A percentile compares a stretch with the other conserved stretches of the same genome.
Conservation (phyloP, 2,888 invertebrate species). For the Habrosyne pyritoides region DNA sequence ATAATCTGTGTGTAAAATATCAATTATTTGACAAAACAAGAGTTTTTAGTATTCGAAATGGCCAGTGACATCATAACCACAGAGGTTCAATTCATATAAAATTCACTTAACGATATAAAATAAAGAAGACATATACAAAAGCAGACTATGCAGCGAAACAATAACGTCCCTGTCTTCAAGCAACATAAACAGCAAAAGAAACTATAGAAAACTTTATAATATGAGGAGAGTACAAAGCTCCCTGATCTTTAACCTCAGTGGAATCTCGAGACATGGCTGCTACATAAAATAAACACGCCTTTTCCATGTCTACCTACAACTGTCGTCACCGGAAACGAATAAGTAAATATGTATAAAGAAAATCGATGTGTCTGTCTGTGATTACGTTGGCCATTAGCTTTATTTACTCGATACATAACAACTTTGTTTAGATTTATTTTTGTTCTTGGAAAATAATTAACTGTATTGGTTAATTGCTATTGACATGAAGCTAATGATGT, state of each 20-base stretch:
- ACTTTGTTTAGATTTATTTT: not conserved
- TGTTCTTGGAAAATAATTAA: not conserved
- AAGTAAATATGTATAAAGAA: slow-evolving; percentile 5
- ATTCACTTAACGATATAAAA: too few species aligned
- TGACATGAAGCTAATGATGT: not conserved
- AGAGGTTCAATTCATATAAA: too few species aligned
- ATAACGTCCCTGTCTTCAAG: not conserved
- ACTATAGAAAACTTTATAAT: not conserved
- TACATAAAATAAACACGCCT: not conserved
- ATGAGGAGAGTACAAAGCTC: not conserved
- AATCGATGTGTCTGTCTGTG: slow-evolving; percentile 1
- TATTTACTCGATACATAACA: not conserved
- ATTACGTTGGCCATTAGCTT: slow-evolving; percentile 1
- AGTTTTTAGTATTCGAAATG: too few species aligned
- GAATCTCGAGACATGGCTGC: not conserved
- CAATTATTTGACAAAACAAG: too few species aligned
- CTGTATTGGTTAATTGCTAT: not conserved
- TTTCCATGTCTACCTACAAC: not conserved
- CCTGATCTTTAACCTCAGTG: not conserved
- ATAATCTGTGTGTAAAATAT: too few species aligned
- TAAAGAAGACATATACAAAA: not conserved
- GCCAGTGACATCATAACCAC: too few species aligned
- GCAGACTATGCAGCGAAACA: too few species aligned
- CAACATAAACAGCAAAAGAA: not conserved
- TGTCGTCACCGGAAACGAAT: not conserved